Evolutionary conservation across 2,113 vertebrate genomes (phyloP).

Genomic region (Carettochelys insculpta): DNA sequence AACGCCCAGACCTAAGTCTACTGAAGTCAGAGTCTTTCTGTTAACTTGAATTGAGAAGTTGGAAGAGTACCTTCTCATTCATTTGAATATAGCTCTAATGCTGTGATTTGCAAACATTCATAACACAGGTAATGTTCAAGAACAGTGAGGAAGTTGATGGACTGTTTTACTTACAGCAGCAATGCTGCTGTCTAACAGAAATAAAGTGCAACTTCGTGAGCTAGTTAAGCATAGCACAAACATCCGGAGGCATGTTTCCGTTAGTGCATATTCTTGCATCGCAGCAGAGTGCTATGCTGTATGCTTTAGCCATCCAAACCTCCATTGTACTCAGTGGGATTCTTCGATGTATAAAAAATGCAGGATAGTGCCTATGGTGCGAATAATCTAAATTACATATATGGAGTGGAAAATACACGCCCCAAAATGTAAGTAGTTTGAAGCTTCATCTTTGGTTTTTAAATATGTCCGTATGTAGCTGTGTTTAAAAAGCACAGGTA

Average conservation of each 20-base stretch:
- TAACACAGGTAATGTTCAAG: neutral
- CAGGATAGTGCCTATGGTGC: neutral
- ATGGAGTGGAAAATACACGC: neutral
- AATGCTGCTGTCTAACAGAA: neutral
- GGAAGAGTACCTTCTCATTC: neutral
- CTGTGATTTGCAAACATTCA: neutral
- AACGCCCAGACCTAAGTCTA: too few species aligned
- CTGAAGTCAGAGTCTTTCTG: neutral
- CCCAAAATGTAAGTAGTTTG: neutral
- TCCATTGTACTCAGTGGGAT: neutral
- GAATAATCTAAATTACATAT: neutral
- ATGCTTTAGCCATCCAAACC: neutral
- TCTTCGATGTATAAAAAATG: neutral
- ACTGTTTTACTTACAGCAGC: neutral
- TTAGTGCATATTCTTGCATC: neutral
- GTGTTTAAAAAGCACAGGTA: neutral
- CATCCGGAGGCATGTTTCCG: too few species aligned
- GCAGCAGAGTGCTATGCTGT: neutral
- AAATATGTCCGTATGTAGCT: neutral
- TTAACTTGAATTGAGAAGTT: neutral
- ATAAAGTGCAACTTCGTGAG: neutral
- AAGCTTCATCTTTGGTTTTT: neutral
- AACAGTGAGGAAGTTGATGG: neutral
- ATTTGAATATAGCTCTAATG: neutral
- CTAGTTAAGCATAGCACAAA: neutral